Evolutionary conservation across 2,797 vertebrate species (phyloP).

Genomic region (Trichosurus vulpecula): DNA sequence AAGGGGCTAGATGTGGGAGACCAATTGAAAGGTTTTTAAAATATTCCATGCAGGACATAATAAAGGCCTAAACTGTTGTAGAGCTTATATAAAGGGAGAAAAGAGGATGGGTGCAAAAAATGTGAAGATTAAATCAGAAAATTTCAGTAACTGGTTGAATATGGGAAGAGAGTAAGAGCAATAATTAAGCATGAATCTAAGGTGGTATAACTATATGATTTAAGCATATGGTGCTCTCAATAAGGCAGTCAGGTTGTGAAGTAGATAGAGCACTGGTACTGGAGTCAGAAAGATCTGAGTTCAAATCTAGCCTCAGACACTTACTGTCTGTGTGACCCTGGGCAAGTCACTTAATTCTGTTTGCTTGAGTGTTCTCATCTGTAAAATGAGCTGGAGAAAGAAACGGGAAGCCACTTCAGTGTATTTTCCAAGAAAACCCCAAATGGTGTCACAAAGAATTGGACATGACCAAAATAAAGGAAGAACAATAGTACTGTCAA

Average conservation of each 20-base stretch:
- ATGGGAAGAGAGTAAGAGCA: background rate
- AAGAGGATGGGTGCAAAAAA: background rate
- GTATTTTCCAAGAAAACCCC: no score
- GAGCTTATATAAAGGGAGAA: background rate
- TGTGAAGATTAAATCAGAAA: background rate
- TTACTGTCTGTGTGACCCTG: no score
- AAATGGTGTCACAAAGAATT: no score
- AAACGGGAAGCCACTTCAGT: no score
- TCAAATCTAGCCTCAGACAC: no score
- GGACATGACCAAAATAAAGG: no score
- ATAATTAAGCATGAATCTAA: background rate
- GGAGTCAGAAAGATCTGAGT: no score
- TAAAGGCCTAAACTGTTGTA: background rate
- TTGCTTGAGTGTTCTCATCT: no score
- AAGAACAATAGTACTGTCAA: background rate
- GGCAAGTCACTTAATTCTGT: no score
- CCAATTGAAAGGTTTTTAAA: background rate
- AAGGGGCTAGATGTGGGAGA: background rate
- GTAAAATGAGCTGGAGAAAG: no score
- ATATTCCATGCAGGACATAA: background rate
- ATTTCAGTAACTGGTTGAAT: background rate
- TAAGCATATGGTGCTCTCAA: background rate
- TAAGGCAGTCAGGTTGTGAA: no score
- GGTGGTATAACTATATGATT: background rate
- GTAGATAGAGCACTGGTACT: no score